Base-by-base conservation (phyloP, 2,797 vertebrate genomes). In the Eutrigla gurnardus region DNA sequence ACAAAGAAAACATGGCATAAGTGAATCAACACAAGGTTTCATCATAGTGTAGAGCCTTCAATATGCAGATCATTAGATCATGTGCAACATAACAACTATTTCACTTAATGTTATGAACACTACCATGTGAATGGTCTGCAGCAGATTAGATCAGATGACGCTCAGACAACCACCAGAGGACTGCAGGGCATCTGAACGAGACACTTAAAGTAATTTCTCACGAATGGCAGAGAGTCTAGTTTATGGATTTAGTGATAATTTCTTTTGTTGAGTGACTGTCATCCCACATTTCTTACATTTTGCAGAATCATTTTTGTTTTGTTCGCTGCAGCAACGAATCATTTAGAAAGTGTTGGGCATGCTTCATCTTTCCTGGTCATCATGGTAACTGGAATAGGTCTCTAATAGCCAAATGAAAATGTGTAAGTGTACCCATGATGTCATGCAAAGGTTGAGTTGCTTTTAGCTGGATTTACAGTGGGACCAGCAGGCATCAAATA, bases 201-300 rank as follows among this genome's bases (percentile, higher is more conserved):
- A 63, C 32, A 39, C 13, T 25, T 25, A 3, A 33, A 25, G 14
- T 52, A n/a, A 32, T 76, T 36, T 46, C n/a, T 71, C 25, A 60
- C 25, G 49, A 60, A 60, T 55, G 25, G n/a, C 43, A 35, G 25
- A 65, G 18, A 49, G 47, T 45, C 46, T 55, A 13, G 40, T 42
- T 42, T 42, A 42, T 42, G 4, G 8, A 42, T 25, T 25, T 25
- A 25, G 25, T 25, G 25, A 25, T 25, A 1, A 25, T 25, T 25
- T 25, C 25, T 25, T 25, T 25, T 25, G 25, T 25, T 25, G 10
- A 17, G 10, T 18, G 4, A 17, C 2, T 15, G 18, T 39, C 25
- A 54, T 60, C 36, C 43, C 14, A 18, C 46, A 81, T 75, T 25
- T 59, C 65, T 77, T 80, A 70, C 43, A 62, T 6, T n/a, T 39